Conservation (phyloP, 2,113 vertebrate species). For the Ailuropoda melanoleuca region DNA sequence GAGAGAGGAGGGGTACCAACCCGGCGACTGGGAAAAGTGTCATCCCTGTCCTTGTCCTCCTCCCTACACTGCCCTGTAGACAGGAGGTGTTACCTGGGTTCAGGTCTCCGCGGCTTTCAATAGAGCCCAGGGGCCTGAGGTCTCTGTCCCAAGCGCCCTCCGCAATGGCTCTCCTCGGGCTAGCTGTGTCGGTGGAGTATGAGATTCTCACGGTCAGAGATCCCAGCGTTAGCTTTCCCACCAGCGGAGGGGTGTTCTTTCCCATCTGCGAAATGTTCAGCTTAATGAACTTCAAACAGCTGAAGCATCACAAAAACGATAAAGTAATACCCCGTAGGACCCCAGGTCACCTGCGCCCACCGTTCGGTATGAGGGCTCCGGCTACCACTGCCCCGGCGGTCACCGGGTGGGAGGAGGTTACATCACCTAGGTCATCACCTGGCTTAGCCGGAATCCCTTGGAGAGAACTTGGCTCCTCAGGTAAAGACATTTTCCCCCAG, state of each 20-base stretch:
- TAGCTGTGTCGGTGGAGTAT: slow-evolving; percentile 95
- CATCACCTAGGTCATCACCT: not conserved
- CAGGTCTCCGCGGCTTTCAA: not conserved
- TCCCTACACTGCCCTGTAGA: not conserved
- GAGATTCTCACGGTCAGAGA: slow-evolving; percentile 93
- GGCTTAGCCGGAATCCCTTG: not conserved
- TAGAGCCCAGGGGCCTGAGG: not conserved
- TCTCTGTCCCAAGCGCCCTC: not conserved
- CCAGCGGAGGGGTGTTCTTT: not conserved
- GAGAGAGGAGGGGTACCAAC: not conserved
- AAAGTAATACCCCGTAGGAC: not conserved
- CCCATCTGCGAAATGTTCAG: not conserved
- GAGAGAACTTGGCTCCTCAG: not conserved
- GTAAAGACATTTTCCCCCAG: not conserved
- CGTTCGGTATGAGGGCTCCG: not conserved
- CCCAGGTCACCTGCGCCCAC: not conserved
- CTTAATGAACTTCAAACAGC: not conserved
- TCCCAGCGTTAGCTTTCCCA: not conserved
- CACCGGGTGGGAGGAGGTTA: too few relatives aligned
- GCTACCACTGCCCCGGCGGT: not conserved
- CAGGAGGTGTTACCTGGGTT: not conserved
- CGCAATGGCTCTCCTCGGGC: slow-evolving; percentile 54
- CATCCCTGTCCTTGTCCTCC: not conserved
- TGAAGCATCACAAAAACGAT: not conserved
- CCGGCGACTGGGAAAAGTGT: not conserved